Conservation (phyloP, 1,140 invertebrate species). For the Camponotus floridanus region DNA sequence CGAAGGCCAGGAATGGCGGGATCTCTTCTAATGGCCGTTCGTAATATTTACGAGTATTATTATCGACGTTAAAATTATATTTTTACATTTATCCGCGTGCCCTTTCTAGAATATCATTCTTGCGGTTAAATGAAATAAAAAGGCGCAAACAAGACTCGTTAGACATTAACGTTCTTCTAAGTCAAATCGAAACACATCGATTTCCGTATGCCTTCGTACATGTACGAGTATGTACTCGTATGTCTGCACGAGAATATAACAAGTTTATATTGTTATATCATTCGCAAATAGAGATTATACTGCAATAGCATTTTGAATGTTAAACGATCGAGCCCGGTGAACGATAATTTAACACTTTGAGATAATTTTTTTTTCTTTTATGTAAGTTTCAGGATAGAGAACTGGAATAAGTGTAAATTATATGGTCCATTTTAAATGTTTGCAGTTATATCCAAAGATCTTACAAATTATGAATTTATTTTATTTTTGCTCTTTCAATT, state of each 20-base stretch:
- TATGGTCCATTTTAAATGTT: background rate
- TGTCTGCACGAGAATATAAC: slow-evolving; percentile 18
- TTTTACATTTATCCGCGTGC: slow-evolving; percentile 19
- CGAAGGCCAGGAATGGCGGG: slow-evolving; percentile 27
- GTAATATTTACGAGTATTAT: slow-evolving; percentile 61
- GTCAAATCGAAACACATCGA: slow-evolving; percentile 41
- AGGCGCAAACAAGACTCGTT: slow-evolving; percentile 30
- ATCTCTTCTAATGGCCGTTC: slow-evolving; percentile 26
- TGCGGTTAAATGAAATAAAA: slow-evolving; percentile 8
- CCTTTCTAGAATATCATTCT: slow-evolving; percentile 39
- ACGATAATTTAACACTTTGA: background rate
- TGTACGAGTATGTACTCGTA: no score
- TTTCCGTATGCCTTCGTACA: slow-evolving; percentile 57
- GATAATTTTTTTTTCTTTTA: no score
- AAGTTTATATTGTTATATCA: background rate
- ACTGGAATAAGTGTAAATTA: background rate
- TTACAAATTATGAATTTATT: background rate
- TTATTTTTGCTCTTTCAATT: background rate
- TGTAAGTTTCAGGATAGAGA: background rate
- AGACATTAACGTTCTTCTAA: slow-evolving; percentile 36
- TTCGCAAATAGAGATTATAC: background rate
- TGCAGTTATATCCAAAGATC: background rate
- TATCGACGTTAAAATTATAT: slow-evolving; percentile 45
- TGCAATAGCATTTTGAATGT: background rate
- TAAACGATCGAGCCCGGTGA: slow-evolving; percentile 3